These are phyloP conservation scores for Dryoscopus gambensis DNA, from an alignment of 2,113 vertebrate genomes.

Conservation along the genomic window DNA sequence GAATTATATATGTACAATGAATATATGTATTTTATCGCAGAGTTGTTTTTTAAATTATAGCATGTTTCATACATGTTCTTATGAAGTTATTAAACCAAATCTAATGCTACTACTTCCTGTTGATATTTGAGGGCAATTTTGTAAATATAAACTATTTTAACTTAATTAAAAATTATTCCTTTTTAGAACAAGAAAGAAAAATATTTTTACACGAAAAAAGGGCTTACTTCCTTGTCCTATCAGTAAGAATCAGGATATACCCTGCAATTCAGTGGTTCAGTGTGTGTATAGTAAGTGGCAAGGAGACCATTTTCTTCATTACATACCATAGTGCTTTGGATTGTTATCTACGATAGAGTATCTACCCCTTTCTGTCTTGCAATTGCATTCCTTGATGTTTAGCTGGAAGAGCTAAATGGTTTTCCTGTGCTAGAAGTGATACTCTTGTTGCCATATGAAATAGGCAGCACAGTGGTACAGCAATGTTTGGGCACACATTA, in stretches of 20 bases:
- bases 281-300: background rate
- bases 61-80: background rate
- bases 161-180: background rate
- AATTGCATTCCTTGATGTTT: background rate
- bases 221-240: background rate
- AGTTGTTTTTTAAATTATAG: background rate
- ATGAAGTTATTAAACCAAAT: background rate
- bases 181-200: background rate
- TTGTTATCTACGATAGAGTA: background rate
- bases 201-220: background rate
- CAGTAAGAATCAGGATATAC: background rate
- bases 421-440: background rate
- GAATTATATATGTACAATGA: background rate
- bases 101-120: background rate
- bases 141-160: background rate
- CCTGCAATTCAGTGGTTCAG: background rate
- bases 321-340: background rate
- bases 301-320: background rate
- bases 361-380: background rate
- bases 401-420: background rate
- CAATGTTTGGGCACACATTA: background rate
- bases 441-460: background rate
- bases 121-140: background rate
- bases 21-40: background rate
- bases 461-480: background rate